Percentiles rank a stretch among this genome's conserved stretches.
These are phyloP conservation scores for Bryconaethiops microstoma DNA, from an alignment of 2,797 vertebrate species.

Conservation along the genomic window DNA sequence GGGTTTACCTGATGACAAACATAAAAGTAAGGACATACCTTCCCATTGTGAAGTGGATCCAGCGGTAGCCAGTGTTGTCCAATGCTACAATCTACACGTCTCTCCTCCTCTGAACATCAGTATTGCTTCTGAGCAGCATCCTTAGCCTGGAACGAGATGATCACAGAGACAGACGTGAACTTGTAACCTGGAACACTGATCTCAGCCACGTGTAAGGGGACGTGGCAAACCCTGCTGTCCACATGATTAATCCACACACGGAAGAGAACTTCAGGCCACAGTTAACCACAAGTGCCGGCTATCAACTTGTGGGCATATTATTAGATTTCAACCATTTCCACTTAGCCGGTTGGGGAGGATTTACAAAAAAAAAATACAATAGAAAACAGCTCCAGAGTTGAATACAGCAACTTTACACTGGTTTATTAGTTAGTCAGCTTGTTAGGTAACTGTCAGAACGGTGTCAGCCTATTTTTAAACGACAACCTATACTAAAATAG, in stretches of 20 bases:
- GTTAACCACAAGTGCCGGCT: not conserved
- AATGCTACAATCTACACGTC: constrained; percentile 30
- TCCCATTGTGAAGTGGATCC: constrained; percentile 47
- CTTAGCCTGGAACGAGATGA: constrained; percentile 5
- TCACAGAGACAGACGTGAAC: not conserved
- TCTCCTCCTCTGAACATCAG: constrained; percentile 27
- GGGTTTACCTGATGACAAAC: too few relatives aligned
- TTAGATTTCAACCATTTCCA: not conserved
- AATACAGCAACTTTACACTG: not conserved
- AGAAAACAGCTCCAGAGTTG: not conserved
- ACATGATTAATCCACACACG: not conserved
- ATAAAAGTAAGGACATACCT: constrained; percentile 35
- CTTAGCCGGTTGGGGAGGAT: not conserved
- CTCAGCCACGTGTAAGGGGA: constrained; percentile 39
- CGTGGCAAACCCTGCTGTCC: constrained; percentile 37
- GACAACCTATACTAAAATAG: not conserved
- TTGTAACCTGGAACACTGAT: constrained; percentile 10
- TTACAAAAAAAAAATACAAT: not conserved
- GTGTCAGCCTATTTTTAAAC: not conserved
- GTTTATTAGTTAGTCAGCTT: not conserved
- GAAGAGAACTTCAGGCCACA: not conserved
- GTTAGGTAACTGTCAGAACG: not conserved
- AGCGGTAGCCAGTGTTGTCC: constrained; percentile 4
- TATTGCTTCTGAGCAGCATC: constrained; percentile 24
- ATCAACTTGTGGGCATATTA: not conserved